A percentile compares a stretch with the other conserved stretches of the same genome.
Evolutionary conservation across 2,888 invertebrate genomes (phyloP).

Genomic region (Arge pagana): DNA sequence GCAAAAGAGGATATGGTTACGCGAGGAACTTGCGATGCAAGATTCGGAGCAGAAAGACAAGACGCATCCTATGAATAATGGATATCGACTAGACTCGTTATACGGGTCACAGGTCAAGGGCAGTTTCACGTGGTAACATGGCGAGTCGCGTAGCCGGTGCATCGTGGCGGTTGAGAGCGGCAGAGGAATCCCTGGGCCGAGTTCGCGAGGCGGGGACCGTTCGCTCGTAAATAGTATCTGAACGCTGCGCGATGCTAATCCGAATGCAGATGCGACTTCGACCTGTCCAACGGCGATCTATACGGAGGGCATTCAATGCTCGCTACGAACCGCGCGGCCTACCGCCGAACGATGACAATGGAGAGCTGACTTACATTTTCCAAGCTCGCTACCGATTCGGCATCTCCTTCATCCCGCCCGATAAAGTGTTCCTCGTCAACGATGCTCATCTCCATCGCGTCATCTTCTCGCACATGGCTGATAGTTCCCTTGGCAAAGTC

Average conservation of each 20-base stretch:
- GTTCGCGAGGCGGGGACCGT: neutral
- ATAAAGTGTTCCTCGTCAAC: no score
- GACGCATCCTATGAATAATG: conserved; percentile 52
- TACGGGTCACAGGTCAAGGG: conserved; percentile 52
- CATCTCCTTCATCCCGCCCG: no score
- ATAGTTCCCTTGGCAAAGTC: no score
- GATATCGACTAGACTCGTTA: conserved; percentile 48
- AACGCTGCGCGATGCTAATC: conserved; percentile 48
- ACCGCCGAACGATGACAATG: conserved; percentile 18
- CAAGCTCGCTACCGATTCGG: no score
- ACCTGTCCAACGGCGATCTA: conserved; percentile 39
- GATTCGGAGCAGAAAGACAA: conserved; percentile 48
- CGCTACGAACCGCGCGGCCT: conserved; percentile 1
- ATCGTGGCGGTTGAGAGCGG: conserved; percentile 25
- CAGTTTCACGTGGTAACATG: conserved; percentile 46
- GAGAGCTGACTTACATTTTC: conserved; percentile 16
- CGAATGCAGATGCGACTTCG: conserved; percentile 49
- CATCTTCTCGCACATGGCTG: no score
- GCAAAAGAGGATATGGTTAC: conserved; percentile 5
- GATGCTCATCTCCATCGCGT: no score
- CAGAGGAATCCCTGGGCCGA: neutral
- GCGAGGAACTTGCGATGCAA: conserved; percentile 43
- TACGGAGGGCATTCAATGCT: conserved; percentile 40
- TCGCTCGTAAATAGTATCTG: conserved; percentile 46
- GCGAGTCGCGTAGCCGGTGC: conserved; percentile 30